A percentile compares a stretch with the other conserved stretches of the same genome.
These are phyloP conservation scores for Agrotis segetum DNA, from an alignment of 2,888 invertebrate genomes.

Conservation along the genomic window DNA sequence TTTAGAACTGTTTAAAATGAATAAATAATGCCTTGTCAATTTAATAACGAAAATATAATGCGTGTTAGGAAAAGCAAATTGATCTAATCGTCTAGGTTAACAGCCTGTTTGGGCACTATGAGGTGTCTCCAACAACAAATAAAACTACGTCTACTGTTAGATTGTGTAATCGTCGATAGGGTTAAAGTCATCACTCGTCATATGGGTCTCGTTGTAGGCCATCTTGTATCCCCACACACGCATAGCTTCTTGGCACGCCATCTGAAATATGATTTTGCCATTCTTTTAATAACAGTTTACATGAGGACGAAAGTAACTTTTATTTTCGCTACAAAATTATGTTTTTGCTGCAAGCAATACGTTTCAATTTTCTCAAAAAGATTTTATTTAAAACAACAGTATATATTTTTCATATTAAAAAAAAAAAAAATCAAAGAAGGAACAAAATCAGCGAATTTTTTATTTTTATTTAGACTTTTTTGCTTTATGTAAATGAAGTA, in stretches of 20 bases:
- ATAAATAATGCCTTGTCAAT: too few relatives aligned
- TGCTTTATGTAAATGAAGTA: too few relatives aligned
- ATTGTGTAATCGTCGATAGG: conserved; percentile 83
- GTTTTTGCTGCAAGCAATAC: too few relatives aligned
- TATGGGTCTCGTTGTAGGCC: conserved; percentile 88
- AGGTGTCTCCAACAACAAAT: neutral
- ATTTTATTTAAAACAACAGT: too few relatives aligned
- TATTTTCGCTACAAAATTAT: neutral
- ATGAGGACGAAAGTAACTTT: too few relatives aligned
- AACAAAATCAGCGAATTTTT: too few relatives aligned
- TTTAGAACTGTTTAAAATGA: too few relatives aligned
- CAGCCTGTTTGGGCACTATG: neutral
- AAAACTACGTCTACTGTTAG: conserved; percentile 1
- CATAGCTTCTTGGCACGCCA: conserved; percentile 94
- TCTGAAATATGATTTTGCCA: conserved; percentile 49
- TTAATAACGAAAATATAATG: too few relatives aligned
- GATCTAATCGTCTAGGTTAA: neutral
- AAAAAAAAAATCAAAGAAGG: too few relatives aligned
- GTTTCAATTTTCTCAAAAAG: neutral
- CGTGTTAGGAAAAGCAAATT: neutral
- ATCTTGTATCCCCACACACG: conserved; percentile 95
- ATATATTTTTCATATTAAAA: too few relatives aligned
- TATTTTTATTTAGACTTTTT: too few relatives aligned
- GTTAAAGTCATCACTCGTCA: conserved; percentile 84
- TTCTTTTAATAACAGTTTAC: neutral